Percentiles rank a stretch among this genome's conserved stretches.
Conservation (phyloP, 2,888 invertebrate species). For the Pardosa pseudoannulata region DNA sequence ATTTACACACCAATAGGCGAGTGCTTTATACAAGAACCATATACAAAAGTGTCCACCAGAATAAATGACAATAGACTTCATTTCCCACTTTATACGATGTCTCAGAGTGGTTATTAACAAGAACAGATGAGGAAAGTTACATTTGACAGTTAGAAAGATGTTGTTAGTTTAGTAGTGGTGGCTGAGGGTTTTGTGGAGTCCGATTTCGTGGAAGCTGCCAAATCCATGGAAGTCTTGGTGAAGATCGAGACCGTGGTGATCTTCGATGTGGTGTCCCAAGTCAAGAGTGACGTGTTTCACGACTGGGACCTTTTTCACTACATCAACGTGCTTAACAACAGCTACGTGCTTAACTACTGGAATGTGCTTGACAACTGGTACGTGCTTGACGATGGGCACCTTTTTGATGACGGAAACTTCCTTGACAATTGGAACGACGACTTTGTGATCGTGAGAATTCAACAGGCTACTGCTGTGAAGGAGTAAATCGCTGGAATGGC, state of each 20-base stretch:
- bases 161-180: not conserved
- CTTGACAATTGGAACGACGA: slow-evolving; percentile 51
- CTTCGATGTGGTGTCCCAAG: slow-evolving; percentile 61
- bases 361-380: slow-evolving; percentile 52
- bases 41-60: not conserved
- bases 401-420: slow-evolving; percentile 48
- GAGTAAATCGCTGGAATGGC: slow-evolving; percentile 27
- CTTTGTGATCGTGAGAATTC: slow-evolving; percentile 40
- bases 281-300: slow-evolving; percentile 54
- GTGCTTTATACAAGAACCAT: slow-evolving; percentile 1
- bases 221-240: slow-evolving; percentile 29
- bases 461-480: not conserved
- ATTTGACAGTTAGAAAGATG: not conserved
- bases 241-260: slow-evolving; percentile 35
- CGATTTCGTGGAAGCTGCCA: slow-evolving; percentile 6
- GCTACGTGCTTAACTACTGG: slow-evolving; percentile 59
- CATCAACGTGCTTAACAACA: slow-evolving; percentile 51
- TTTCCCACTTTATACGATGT: not conserved
- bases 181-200: not conserved
- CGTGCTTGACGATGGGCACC: slow-evolving; percentile 48
- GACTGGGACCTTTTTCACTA: slow-evolving; percentile 56
- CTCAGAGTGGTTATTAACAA: not conserved
- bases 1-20: not conserved
- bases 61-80: not conserved
- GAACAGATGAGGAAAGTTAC: not conserved